Conservation (phyloP, 2,888 invertebrate species). For the Pandemis cinnamomeana region DNA sequence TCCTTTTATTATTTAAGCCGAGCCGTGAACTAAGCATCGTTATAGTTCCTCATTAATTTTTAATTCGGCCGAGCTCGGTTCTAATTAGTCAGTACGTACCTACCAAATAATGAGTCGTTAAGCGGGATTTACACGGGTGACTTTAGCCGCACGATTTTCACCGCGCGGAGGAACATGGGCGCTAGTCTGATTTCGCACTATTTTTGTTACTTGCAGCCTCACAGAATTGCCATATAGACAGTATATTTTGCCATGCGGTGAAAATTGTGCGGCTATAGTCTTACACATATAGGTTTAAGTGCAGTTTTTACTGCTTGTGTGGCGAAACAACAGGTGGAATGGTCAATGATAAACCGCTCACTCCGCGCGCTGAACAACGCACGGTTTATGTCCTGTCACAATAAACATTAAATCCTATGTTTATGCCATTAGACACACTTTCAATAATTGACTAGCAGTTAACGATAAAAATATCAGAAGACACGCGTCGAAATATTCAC, state of each 20-base stretch:
- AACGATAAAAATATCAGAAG: slow-evolving; percentile 6
- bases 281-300: slow-evolving; percentile 58
- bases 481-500: slow-evolving; percentile 24
- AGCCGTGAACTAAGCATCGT: slow-evolving; percentile 62
- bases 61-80: slow-evolving; percentile 61
- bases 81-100: slow-evolving; percentile 65
- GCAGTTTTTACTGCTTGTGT: slow-evolving; percentile 32
- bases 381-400: slow-evolving; percentile 2
- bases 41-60: slow-evolving; percentile 70
- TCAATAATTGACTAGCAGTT: slow-evolving; percentile 13
- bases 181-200: too few relatives aligned
- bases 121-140: slow-evolving; percentile 39
- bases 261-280: too few relatives aligned
- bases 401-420: slow-evolving; percentile 9
- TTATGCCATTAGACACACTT: slow-evolving; percentile 18
- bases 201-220: too few relatives aligned
- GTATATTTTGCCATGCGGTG: too few relatives aligned
- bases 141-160: too few relatives aligned
- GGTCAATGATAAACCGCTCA: slow-evolving; percentile 23
- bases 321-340: slow-evolving; percentile 36
- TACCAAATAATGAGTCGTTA: slow-evolving; percentile 67
- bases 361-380: slow-evolving; percentile 13
- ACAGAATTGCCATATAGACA: too few relatives aligned
- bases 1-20: slow-evolving; percentile 56
- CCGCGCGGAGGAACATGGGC: too few relatives aligned